phyloP scores from a whole-genome alignment of 2,888 invertebrate genomes.

The Platycnemis pennipes region DNA sequence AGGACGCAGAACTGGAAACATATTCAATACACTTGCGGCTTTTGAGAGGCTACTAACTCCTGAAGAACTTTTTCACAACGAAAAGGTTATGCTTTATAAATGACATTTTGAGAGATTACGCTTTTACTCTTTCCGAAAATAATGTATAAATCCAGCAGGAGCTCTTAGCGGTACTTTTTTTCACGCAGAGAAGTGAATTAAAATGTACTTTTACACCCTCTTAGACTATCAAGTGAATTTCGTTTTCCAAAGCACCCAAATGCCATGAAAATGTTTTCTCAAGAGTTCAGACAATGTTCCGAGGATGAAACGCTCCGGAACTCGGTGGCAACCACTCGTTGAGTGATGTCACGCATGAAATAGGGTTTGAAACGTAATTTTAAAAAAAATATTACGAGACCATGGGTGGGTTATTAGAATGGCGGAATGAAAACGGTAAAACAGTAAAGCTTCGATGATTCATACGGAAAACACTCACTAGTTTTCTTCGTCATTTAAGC shows the following conservation, averaged over 20 bases:
- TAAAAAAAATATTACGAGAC: slow-evolving; percentile 10
- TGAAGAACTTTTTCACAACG: not conserved
- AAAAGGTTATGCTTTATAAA: not conserved
- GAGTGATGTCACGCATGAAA: not conserved
- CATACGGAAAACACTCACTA: not conserved
- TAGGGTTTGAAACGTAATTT: not conserved
- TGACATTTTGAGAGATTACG: not conserved
- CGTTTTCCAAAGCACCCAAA: not conserved
- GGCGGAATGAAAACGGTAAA: not conserved
- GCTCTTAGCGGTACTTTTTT: not conserved
- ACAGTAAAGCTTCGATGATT: not conserved
- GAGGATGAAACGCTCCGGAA: not conserved
- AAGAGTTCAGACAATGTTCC: not conserved
- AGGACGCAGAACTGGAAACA: not conserved
- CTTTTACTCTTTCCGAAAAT: not conserved
- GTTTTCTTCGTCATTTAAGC: not conserved
- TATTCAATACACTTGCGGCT: not conserved
- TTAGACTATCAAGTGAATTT: not conserved
- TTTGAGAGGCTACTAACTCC: not conserved
- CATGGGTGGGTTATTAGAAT: not conserved
- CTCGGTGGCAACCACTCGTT: not conserved
- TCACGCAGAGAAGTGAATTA: not conserved
- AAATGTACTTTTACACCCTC: not conserved
- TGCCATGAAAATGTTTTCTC: not conserved
- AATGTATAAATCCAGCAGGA: not conserved